Percentiles rank a stretch among this genome's conserved stretches.
Conservation (phyloP, 2,113 vertebrate genomes). For the Corythornis vintsioides region DNA sequence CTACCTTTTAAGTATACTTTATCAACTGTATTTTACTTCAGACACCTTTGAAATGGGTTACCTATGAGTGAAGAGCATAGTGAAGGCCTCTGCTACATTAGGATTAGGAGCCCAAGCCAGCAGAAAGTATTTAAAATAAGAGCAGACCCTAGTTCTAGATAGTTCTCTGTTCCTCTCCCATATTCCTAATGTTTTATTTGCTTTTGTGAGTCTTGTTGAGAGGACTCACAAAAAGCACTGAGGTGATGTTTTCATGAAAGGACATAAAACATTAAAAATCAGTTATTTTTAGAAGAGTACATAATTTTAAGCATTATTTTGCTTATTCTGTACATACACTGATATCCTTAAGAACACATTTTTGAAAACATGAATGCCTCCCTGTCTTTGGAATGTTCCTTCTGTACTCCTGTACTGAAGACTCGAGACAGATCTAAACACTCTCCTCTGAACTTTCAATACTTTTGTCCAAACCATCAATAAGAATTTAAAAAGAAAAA, state of each 20-base stretch:
- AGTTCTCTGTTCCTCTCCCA: not conserved
- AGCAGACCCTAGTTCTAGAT: not conserved
- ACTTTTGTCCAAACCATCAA: not conserved
- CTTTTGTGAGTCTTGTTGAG: not conserved
- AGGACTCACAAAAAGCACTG: too few species aligned
- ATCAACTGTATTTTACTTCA: not conserved
- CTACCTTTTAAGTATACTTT: not conserved
- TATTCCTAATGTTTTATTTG: not conserved
- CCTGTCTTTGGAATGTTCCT: not conserved
- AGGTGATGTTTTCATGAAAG: not conserved
- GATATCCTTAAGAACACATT: not conserved
- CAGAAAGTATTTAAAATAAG: not conserved
- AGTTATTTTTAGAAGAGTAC: not conserved
- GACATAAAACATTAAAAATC: not conserved
- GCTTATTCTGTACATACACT: not conserved
- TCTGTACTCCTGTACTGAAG: not conserved
- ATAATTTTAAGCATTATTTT: conserved; percentile 11
- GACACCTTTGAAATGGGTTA: not conserved
- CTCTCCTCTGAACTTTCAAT: not conserved
- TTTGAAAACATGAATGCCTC: not conserved
- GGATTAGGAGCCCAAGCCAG: not conserved
- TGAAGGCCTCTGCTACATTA: not conserved
- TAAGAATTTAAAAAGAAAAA: not conserved
- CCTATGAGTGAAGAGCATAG: not conserved
- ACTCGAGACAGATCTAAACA: not conserved